Percentiles rank a stretch among this genome's conserved stretches.
Conservation (phyloP, 1,140 invertebrate genomes). For the Drosophila subobscura region DNA sequence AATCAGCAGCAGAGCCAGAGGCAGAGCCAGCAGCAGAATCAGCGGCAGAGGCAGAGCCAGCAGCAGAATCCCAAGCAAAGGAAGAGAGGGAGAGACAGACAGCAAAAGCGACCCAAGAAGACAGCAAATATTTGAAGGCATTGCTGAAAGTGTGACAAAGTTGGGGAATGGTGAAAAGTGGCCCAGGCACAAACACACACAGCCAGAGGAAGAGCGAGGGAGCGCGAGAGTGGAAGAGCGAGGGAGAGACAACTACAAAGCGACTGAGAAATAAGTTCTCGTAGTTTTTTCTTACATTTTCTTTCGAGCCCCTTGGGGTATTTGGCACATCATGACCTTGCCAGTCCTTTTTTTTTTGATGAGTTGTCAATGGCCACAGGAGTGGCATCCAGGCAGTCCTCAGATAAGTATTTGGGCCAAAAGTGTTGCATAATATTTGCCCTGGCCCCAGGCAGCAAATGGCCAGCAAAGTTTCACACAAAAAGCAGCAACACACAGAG, state of each 20-base stretch:
- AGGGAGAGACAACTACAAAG: constrained; percentile 34
- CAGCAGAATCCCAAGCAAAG: background rate
- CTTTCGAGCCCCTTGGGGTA: constrained; percentile 64
- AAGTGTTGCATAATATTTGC: constrained; percentile 78
- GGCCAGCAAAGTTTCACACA: constrained; percentile 56
- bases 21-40: too few species aligned
- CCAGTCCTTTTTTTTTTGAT: constrained; percentile 54
- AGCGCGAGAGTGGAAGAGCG: too few species aligned
- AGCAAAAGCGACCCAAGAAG: constrained; percentile 5
- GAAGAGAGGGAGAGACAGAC: background rate
- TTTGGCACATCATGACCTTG: constrained; percentile 78
- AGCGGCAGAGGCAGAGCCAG: constrained; percentile 8
- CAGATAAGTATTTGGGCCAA: constrained; percentile 55
- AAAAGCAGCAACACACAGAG: too few species aligned
- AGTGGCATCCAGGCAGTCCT: background rate
- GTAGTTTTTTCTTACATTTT: constrained; percentile 55
- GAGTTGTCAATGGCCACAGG: constrained; percentile 65
- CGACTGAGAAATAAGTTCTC: constrained; percentile 36
- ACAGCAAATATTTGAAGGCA: constrained; percentile 49
- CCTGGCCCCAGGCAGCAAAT: constrained; percentile 33
- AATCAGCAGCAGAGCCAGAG: constrained; percentile 7
- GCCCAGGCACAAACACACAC: constrained; percentile 44
- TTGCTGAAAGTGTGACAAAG: constrained; percentile 57
- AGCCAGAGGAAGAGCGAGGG: too few species aligned
- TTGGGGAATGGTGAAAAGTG: constrained; percentile 39